Base-by-base conservation (phyloP, 2,797 vertebrate genomes). In the Eulemur coronatus region DNA sequence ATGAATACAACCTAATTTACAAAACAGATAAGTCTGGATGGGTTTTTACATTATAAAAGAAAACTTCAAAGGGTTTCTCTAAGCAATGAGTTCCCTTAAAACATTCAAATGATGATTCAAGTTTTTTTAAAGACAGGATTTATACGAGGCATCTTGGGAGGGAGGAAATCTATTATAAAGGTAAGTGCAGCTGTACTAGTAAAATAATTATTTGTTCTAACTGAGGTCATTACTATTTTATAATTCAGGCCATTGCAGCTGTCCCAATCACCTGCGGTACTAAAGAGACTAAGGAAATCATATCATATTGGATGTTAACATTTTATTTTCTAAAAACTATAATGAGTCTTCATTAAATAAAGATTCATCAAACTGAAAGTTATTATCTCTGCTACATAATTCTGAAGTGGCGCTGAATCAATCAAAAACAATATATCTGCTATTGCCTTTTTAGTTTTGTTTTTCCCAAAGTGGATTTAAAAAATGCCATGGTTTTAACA, bases 341-440 rank as follows among this genome's bases (percentile, higher is more conserved):
- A 98, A 97, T 98, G 97, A 94, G 72, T 97, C 92, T 96, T 97
- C 89, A 94, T 98, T 98, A 98, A 98, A 98, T 95, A 98, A 97
- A 73, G 57, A 98, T 97, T 78, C 84, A 97, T 98, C 24, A 4
- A 48, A 48, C 12, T 96, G 84, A 97, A 97, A 98, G 96, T 96
- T 84, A 98, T 97, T 98, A 98, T 97, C 84, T 98, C 80, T 95
- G 72, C 88, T 97, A 93, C 85, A 97, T 87, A 98, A 98, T 95
- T 98, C 84, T 75, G 75, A 80, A 95, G 75, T 78, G 48, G 15
- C 3, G 92, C 9, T 65, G 38, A 35, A 89, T 90, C 91, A 79
- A 85, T 84, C 55, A 69, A 76, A 90, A 97, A 59, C 52, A 95
- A 91, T 91, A 18, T 55, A 75, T 80, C 22, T 78, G 6, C 15